Evolutionary conservation across 23 tunicate genomes (phyloP).

Genomic region (Aplidium turbinatum): DNA sequence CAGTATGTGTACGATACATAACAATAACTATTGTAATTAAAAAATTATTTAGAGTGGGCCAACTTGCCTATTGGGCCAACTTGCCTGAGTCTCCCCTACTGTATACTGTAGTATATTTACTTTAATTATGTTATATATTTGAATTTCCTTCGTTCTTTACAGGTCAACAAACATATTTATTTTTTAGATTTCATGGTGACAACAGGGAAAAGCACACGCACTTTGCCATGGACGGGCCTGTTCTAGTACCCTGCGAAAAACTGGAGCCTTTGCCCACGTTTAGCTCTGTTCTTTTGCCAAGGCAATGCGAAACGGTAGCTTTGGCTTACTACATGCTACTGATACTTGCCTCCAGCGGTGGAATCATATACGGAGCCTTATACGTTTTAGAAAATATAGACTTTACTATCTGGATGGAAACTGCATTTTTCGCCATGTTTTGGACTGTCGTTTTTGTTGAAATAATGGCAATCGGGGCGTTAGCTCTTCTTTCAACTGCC

Average conservation of each 20-base stretch:
- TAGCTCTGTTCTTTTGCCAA: conserved; percentile 45
- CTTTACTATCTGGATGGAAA: conserved; percentile 55
- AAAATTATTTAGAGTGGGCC: too few relatives aligned
- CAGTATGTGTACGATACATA: too few relatives aligned
- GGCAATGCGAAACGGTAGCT: conserved; percentile 48
- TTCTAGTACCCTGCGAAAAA: conserved; percentile 81
- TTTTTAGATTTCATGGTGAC: background rate
- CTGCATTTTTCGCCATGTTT: conserved; percentile 39
- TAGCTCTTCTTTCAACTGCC: conserved; percentile 31
- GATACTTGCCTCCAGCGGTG: background rate
- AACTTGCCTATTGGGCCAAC: too few relatives aligned
- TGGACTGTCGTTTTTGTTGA: conserved; percentile 54
- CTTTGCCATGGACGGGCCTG: conserved; percentile 69
- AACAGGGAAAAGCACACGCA: background rate
- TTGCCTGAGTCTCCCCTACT: too few relatives aligned
- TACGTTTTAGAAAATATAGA: conserved; percentile 17
- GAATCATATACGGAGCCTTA: conserved; percentile 30
- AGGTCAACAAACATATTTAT: background rate
- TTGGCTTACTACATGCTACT: conserved; percentile 51
- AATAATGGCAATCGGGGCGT: conserved; percentile 19
- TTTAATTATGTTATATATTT: too few relatives aligned
- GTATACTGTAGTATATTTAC: too few relatives aligned
- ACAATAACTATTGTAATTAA: too few relatives aligned
- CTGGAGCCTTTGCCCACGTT: conserved; percentile 56
- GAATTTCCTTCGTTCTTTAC: too few relatives aligned